phyloP scores from a whole-genome alignment of 1,140 invertebrate species.

The Drosophila funebris region DNA sequence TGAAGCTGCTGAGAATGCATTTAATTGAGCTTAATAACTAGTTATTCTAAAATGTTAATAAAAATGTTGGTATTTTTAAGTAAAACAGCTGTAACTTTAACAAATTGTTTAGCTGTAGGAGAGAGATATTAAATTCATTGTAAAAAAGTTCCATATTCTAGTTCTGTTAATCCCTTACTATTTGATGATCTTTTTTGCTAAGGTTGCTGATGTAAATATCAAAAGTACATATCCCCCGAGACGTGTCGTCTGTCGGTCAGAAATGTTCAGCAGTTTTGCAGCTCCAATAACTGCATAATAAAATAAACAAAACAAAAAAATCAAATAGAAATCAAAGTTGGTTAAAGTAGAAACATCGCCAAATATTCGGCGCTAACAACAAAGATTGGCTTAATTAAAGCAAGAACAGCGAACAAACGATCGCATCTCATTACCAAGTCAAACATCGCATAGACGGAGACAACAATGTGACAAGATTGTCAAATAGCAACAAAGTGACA shows the following conservation, averaged over 20 bases:
- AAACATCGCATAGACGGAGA: constrained; percentile 36
- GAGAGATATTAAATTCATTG: too few relatives aligned
- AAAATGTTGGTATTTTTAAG: too few relatives aligned
- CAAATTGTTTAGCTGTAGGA: too few relatives aligned
- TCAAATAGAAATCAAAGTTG: constrained; percentile 13
- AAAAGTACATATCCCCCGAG: neutral
- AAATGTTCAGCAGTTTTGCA: neutral
- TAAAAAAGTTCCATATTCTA: too few relatives aligned
- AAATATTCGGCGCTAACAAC: constrained; percentile 37
- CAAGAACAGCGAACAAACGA: constrained; percentile 27
- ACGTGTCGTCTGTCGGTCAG: neutral
- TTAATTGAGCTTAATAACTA: too few relatives aligned
- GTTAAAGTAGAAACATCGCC: constrained; percentile 11
- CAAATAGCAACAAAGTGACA: constrained; percentile 61
- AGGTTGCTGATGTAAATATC: neutral
- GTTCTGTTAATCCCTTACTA: too few relatives aligned
- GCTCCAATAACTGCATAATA: constrained; percentile 3
- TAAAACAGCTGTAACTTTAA: too few relatives aligned
- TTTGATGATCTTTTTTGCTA: neutral
- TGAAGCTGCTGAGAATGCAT: too few relatives aligned
- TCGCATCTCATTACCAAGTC: constrained; percentile 69
- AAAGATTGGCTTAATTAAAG: constrained; percentile 68
- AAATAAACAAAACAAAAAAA: constrained; percentile 3
- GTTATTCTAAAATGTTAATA: too few relatives aligned
- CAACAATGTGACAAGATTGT: constrained; percentile 73